A percentile compares a stretch with the other conserved stretches of the same genome.
Evolutionary conservation across 30 jellyfish, hydroid and myxozoan genomes (phyloP).

Genomic region (Aurelia sp.): DNA sequence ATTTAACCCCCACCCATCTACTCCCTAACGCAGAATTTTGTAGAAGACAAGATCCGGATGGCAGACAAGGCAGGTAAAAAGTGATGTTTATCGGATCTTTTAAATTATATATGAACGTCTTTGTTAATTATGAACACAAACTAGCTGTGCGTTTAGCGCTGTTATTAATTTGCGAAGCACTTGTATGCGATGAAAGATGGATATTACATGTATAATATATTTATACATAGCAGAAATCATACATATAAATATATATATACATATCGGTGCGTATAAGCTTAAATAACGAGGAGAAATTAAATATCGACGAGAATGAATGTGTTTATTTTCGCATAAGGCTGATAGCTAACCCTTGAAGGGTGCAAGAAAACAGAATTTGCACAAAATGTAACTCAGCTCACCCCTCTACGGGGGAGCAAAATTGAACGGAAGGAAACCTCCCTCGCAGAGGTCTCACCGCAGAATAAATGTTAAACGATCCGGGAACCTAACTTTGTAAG

Average conservation of each 20-base stretch:
- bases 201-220: conserved; percentile 37
- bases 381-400: background rate
- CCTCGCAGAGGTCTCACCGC: no score
- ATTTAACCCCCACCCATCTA: background rate
- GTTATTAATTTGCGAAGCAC: conserved; percentile 41
- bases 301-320: conserved; percentile 8
- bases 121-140: conserved; percentile 46
- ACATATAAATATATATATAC: conserved; percentile 49
- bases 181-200: conserved; percentile 30
- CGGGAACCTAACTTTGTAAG: no score
- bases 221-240: conserved; percentile 32
- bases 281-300: conserved; percentile 30
- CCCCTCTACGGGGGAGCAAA: no score
- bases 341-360: background rate
- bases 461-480: no score
- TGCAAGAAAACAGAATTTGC: background rate
- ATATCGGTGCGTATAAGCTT: conserved; percentile 55
- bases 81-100: conserved; percentile 10
- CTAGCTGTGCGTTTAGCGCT: conserved; percentile 67
- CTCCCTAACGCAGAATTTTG: background rate
- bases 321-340: background rate
- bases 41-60: background rate
- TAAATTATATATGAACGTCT: conserved; percentile 65
- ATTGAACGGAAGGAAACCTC: no score
- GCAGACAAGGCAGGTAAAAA: conserved; percentile 11